Conservation (phyloP, 2,113 vertebrate species). For the Stegastes partitus region DNA sequence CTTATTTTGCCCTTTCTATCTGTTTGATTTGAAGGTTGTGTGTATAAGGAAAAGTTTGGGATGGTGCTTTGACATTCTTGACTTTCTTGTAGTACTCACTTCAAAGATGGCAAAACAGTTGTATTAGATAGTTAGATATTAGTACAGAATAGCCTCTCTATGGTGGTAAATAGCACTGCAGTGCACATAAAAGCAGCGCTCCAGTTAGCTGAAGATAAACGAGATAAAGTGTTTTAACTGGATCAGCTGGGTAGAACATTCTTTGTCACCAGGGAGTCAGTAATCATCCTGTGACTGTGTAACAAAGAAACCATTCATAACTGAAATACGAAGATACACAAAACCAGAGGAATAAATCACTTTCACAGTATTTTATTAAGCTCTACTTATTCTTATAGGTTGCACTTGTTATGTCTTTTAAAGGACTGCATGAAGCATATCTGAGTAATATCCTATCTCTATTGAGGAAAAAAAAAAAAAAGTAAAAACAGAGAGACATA, state of each 20-base stretch:
- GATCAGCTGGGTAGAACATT: conserved; percentile 27
- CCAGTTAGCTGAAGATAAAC: conserved; percentile 12
- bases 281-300: conserved; percentile 30
- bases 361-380: not conserved
- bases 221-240: conserved; percentile 43
- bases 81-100: not conserved
- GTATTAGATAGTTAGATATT: no score
- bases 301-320: conserved; percentile 41
- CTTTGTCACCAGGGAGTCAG: conserved; percentile 29
- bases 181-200: not conserved
- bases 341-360: conserved; percentile 1
- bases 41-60: not conserved
- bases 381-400: not conserved
- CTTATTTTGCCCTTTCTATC: not conserved
- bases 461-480: conserved; percentile 10
- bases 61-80: not conserved
- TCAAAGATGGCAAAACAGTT: no score
- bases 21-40: not conserved
- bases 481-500: conserved; percentile 52
- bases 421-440: conserved; percentile 3
- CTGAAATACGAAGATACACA: conserved; percentile 25
- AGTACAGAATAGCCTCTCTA: no score
- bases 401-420: not conserved
- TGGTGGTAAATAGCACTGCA: not conserved
- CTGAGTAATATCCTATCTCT: conserved; percentile 32